Base-by-base conservation (phyloP, 2,113 vertebrate genomes). In the Willisornis vidua region DNA sequence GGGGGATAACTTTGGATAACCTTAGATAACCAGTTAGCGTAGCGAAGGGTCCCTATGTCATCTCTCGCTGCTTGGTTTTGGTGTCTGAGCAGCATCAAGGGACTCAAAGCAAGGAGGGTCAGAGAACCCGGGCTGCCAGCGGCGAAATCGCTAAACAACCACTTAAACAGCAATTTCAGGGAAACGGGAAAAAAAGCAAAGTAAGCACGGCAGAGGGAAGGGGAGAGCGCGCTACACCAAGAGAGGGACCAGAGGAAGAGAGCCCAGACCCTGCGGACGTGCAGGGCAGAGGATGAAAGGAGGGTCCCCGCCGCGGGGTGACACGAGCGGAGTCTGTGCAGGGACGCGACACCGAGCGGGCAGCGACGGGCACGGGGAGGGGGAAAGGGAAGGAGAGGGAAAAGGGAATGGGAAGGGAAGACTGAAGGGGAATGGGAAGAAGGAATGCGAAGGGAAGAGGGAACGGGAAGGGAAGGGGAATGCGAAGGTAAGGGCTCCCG, bases 131-230 rank as follows among this genome's bases (percentile, higher is more conserved):
- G 39, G 43, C 62, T 15, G 63, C 37, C 0, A 2, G 26, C 19
- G 4, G 8, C 1, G 45, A 15, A n/a, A 52, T 1, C 22, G 3
- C 2, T n/a, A 19, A 41, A 55, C 0, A 20, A 6, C 22, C 39
- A 1, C 31, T 5, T 1, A 2, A 1, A 4, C 2, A 6, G 1
- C 46, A 5, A 1, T 0, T 14, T 4, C 0, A 10, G 9, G 8
- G 12, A 41, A 61, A 61, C 19, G 2, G 17, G 6, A 12, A 12
- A 5, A 31, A 3, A 12, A 18, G 37, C 0, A 5, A 17, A 3
- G 9, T 2, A 4, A 28, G 48, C 46, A 4, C 2, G 3, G 2
- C 0, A 14, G 14, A 10, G 31, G 19, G 16, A 10, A 15, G 37
- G 6, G 43, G 19, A 49, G 48, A 9, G 15, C 0, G 9, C 16